These are phyloP conservation scores for Tribolium madens DNA, from an alignment of 1,140 invertebrate species.

Conservation along the genomic window DNA sequence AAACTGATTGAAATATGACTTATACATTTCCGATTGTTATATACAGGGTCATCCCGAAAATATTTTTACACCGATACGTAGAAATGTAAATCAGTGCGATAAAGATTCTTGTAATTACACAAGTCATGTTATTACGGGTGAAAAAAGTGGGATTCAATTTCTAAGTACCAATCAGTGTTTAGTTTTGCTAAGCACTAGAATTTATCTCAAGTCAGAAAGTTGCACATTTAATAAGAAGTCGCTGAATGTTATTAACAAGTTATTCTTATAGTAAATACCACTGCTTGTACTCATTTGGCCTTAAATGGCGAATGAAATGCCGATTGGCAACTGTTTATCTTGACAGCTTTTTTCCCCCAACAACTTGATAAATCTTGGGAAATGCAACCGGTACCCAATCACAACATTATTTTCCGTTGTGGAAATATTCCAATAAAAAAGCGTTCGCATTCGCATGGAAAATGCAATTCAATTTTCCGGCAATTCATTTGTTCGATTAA, in stretches of 20 bases:
- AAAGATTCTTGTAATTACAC: background rate
- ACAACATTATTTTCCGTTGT: background rate
- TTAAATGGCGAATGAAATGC: slow-evolving; percentile 25
- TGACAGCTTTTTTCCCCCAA: background rate
- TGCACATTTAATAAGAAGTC: slow-evolving; percentile 9
- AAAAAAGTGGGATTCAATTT: background rate
- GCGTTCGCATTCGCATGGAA: background rate
- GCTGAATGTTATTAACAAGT: slow-evolving; percentile 37
- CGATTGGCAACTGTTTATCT: background rate
- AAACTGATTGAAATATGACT: background rate
- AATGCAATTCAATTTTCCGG: slow-evolving; percentile 35
- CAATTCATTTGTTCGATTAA: slow-evolving; percentile 43
- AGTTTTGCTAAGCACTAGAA: background rate
- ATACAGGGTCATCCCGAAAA: too few relatives aligned
- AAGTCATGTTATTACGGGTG: background rate
- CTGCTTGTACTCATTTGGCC: slow-evolving; percentile 1
- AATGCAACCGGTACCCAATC: background rate
- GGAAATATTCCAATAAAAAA: slow-evolving; percentile 4
- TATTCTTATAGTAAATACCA: slow-evolving; percentile 22
- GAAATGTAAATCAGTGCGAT: background rate
- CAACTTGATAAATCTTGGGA: slow-evolving; percentile 22
- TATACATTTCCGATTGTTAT: too few relatives aligned
- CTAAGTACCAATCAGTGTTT: background rate
- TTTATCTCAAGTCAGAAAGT: slow-evolving; percentile 10
- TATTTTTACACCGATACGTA: background rate